These are phyloP conservation scores for Sus scrofa DNA, from an alignment of 2,113 vertebrate species.

Conservation along the genomic window T2T-Sscrofa CM000812.6:215099001-215099500, in stretches of 20 bases:
- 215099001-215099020: too few species aligned
- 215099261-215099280: background rate
- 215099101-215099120: background rate
- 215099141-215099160: background rate
- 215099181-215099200: background rate
- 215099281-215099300: background rate
- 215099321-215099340: background rate
- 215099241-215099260: background rate
- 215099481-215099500: background rate
- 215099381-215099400: background rate
- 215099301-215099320: background rate
- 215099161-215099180: background rate
- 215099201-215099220: background rate
- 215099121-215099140: background rate
- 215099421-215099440: background rate
- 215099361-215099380: background rate
- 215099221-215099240: background rate
- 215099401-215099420: background rate
- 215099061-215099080: background rate
- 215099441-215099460: background rate
- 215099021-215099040: too few species aligned
- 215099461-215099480: background rate
- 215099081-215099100: background rate
- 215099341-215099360: background rate
- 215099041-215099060: too few species aligned